These are phyloP conservation scores for Polydrusus pterygomalis DNA, from an alignment of 2,888 invertebrate species.

Conservation along the genomic window DNA sequence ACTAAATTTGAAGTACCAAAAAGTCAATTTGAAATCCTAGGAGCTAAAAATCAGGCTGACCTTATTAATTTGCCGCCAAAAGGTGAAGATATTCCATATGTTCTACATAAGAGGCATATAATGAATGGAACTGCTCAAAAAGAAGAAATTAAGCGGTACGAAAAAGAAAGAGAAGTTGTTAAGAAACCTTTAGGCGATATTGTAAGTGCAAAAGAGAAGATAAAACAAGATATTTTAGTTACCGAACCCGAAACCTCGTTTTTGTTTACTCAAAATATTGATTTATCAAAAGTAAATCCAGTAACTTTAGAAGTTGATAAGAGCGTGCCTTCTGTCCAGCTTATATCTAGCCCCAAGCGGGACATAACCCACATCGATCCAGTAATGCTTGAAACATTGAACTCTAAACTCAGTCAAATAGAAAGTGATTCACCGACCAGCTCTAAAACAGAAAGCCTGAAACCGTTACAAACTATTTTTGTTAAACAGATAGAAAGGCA, in stretches of 20 bases:
- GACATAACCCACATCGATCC: slow-evolving; percentile 84
- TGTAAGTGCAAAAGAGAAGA: slow-evolving; percentile 59
- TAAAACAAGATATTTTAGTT: slow-evolving; percentile 63
- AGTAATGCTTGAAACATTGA: slow-evolving; percentile 78
- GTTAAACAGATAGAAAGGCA: slow-evolving; percentile 61
- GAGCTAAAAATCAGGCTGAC: slow-evolving; percentile 71
- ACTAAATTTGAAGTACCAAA: slow-evolving; percentile 83
- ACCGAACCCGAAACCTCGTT: slow-evolving; percentile 73
- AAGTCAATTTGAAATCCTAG: slow-evolving; percentile 80
- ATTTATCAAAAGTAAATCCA: slow-evolving; percentile 83
- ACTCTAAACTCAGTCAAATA: slow-evolving; percentile 83
- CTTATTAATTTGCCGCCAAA: slow-evolving; percentile 72
- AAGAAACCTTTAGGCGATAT: slow-evolving; percentile 42
- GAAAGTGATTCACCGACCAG: slow-evolving; percentile 86
- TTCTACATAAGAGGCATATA: slow-evolving; percentile 87
- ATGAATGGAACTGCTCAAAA: slow-evolving; percentile 87
- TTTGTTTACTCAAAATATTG: slow-evolving; percentile 84
- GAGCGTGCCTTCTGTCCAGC: slow-evolving; percentile 76
- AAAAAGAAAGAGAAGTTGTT: slow-evolving; percentile 42
- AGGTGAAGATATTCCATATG: slow-evolving; percentile 88
- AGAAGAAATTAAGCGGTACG: slow-evolving; percentile 62
- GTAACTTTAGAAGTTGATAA: slow-evolving; percentile 83
- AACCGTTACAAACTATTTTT: slow-evolving; percentile 65
- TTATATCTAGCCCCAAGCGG: slow-evolving; percentile 81
- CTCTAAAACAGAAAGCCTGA: slow-evolving; percentile 82